A percentile compares a stretch with the other conserved stretches of the same genome.
Evolutionary conservation across 2,797 vertebrate genomes (phyloP).

Genomic region (Australoheros facetus): DNA sequence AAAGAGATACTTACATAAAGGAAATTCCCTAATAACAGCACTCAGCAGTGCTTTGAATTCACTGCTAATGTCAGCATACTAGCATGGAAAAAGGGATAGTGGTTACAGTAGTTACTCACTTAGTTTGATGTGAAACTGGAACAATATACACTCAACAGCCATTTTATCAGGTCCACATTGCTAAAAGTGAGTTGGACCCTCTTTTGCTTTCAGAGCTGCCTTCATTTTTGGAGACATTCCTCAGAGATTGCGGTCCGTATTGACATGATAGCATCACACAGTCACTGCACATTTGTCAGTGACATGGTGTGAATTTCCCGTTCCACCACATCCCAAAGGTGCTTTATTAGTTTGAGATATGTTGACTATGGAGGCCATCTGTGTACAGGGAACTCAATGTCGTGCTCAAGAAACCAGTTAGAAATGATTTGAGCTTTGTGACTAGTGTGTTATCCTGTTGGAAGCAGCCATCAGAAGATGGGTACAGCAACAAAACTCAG

Average conservation of each 20-base stretch:
- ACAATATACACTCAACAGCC: not conserved
- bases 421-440: not conserved
- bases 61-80: not conserved
- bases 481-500: not conserved
- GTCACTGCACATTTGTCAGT: not conserved
- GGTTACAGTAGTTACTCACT: not conserved
- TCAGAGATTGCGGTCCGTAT: not conserved
- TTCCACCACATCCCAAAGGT: not conserved
- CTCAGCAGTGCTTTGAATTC: not conserved
- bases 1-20: not conserved
- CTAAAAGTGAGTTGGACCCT: too few species aligned
- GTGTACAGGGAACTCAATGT: too few species aligned
- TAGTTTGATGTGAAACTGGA: not conserved
- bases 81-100: not conserved
- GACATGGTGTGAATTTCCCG: not conserved
- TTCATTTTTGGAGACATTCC: not conserved
- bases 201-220: not conserved
- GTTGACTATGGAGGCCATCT: not conserved
- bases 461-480: not conserved
- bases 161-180: too few species aligned
- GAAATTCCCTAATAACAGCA: not conserved
- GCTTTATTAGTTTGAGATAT: not conserved
- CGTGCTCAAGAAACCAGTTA: not conserved
- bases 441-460: not conserved
- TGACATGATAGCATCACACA: not conserved